Conservation (phyloP, 1,140 invertebrate species). For the Globodera rostochiensis region DNA sequence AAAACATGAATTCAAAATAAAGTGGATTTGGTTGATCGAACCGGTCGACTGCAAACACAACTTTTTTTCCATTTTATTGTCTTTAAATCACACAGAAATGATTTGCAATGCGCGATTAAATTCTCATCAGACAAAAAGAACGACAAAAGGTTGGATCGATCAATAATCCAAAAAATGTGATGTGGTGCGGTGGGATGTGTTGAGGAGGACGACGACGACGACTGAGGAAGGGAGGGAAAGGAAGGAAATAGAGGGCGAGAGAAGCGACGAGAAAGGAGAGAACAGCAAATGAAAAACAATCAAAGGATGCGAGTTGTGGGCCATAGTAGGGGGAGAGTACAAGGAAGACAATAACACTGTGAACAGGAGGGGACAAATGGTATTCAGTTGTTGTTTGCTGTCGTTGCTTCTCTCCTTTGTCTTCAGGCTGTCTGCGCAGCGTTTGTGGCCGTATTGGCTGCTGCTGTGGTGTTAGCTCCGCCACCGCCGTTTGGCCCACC, state of each 20-base stretch:
- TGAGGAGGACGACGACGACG: background rate
- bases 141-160: background rate
- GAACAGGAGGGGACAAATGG: background rate
- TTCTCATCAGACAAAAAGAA: background rate
- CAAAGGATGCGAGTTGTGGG: background rate
- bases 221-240: background rate
- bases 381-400: background rate
- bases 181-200: no score
- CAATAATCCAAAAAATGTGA: no score
- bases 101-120: conserved; percentile 5
- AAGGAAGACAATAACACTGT: background rate
- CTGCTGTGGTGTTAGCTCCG: background rate
- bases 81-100: conserved; percentile 3
- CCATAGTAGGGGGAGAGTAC: background rate
- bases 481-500: background rate
- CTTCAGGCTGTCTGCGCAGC: background rate
- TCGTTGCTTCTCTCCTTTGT: background rate
- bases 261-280: background rate
- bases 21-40: background rate
- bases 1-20: background rate
- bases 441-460: background rate
- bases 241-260: background rate
- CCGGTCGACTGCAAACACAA: background rate
- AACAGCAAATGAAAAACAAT: background rate
- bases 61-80: background rate